phyloP scores from a whole-genome alignment of 1,140 invertebrate genomes.

The Theocolax elegans region DNA sequence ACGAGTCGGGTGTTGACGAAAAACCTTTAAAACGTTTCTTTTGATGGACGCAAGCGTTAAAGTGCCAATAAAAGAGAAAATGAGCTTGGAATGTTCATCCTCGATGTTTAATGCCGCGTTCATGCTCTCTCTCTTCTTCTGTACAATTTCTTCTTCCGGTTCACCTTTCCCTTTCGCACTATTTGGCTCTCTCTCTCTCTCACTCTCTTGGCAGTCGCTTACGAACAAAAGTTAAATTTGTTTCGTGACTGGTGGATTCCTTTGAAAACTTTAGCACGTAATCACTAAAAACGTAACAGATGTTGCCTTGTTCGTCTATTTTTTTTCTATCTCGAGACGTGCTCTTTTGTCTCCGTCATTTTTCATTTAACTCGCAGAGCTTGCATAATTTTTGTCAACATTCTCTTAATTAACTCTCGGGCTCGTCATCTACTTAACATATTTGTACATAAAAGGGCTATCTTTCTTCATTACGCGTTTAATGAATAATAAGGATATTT shows the following conservation, averaged over 20 bases:
- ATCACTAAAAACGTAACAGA: slow-evolving; percentile 10
- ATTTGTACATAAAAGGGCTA: too few species aligned
- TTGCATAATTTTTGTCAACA: neutral
- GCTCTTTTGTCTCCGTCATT: neutral
- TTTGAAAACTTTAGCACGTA: slow-evolving; percentile 13
- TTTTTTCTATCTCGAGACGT: neutral
- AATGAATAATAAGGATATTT: too few species aligned
- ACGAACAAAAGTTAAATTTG: slow-evolving; percentile 24
- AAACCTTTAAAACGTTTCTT: neutral
- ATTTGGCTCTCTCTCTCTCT: neutral
- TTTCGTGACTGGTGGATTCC: slow-evolving; percentile 19
- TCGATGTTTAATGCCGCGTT: neutral
- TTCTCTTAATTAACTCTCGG: neutral
- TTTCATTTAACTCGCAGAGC: neutral
- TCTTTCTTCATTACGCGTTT: too few species aligned
- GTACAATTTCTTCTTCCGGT: neutral
- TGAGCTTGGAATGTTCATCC: neutral
- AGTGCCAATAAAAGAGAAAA: slow-evolving; percentile 1
- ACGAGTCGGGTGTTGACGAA: neutral
- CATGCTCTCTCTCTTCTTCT: neutral
- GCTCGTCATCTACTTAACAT: too few species aligned
- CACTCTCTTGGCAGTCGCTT: neutral
- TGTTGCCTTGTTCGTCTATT: neutral
- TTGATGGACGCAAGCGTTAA: neutral
- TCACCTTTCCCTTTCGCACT: neutral